phyloP scores from a whole-genome alignment of 2,113 vertebrate genomes.

The Podiceps cristatus region DNA sequence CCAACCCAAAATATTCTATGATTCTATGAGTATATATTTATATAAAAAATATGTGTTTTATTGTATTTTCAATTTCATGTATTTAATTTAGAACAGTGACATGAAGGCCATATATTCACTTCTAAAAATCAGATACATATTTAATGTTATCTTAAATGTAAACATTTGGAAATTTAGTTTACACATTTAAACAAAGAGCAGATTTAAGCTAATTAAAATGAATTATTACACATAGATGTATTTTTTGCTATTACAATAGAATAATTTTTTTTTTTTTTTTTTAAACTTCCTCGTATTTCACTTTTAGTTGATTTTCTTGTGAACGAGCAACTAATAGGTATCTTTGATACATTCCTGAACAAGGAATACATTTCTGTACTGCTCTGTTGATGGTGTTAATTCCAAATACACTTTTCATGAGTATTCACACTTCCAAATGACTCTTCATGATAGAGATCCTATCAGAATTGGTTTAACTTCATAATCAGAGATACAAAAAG shows the following conservation, averaged over 20 bases:
- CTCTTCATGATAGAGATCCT: neutral
- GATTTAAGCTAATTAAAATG: neutral
- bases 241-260: neutral
- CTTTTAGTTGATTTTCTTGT: neutral
- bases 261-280: neutral
- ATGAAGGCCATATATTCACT: neutral
- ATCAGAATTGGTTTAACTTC: fast-evolving
- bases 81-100: neutral
- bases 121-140: neutral
- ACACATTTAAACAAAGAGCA: neutral
- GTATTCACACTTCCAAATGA: neutral
- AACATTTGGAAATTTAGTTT: neutral
- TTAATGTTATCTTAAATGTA: neutral
- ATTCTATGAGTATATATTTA: too few species aligned
- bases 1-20: too few species aligned
- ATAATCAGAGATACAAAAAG: neutral
- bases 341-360: neutral
- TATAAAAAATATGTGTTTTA: neutral
- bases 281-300: neutral
- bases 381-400: neutral
- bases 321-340: neutral
- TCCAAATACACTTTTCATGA: neutral
- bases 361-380: neutral
- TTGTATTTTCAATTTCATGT: neutral
- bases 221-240: fast-evolving